Conservation (phyloP, 1,140 invertebrate species). For the Neelides sp. region DNA sequence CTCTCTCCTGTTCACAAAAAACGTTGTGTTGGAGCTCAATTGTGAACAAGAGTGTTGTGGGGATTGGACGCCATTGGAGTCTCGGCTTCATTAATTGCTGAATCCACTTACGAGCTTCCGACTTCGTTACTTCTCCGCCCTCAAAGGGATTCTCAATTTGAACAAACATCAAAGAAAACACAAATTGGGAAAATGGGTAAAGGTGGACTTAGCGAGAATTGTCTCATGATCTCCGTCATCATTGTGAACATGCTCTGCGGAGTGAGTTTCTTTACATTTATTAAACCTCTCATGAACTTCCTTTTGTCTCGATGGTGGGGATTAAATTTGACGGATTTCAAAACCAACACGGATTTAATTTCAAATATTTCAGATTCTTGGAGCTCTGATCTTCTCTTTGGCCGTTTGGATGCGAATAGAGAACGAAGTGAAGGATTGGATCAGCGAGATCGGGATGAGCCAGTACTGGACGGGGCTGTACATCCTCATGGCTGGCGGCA, state of each 20-base stretch:
- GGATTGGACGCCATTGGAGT: too few relatives aligned
- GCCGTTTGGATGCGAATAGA: conserved; percentile 68
- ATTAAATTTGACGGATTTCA: not conserved
- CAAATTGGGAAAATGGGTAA: too few relatives aligned
- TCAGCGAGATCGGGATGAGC: conserved; percentile 54
- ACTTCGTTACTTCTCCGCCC: too few relatives aligned
- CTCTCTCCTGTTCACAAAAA: too few relatives aligned
- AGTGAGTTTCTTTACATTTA: conserved; percentile 11
- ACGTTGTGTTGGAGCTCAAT: too few relatives aligned
- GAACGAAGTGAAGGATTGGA: conserved; percentile 63
- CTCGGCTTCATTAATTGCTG: too few relatives aligned
- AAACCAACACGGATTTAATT: not conserved
- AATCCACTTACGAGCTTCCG: too few relatives aligned
- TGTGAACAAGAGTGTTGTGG: too few relatives aligned
- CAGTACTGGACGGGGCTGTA: conserved; percentile 69
- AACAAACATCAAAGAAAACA: too few relatives aligned
- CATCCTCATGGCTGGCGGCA: conserved; percentile 54
- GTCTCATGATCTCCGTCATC: conserved; percentile 16
- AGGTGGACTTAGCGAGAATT: conserved; percentile 14
- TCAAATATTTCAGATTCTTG: conserved; percentile 50
- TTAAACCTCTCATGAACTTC: not conserved
- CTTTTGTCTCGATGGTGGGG: not conserved
- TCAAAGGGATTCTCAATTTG: too few relatives aligned
- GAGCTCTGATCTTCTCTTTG: conserved; percentile 57
- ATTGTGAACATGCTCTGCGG: conserved; percentile 21